phyloP scores from a whole-genome alignment of 1,140 invertebrate genomes.

The Latrodectus geometricus region DNA sequence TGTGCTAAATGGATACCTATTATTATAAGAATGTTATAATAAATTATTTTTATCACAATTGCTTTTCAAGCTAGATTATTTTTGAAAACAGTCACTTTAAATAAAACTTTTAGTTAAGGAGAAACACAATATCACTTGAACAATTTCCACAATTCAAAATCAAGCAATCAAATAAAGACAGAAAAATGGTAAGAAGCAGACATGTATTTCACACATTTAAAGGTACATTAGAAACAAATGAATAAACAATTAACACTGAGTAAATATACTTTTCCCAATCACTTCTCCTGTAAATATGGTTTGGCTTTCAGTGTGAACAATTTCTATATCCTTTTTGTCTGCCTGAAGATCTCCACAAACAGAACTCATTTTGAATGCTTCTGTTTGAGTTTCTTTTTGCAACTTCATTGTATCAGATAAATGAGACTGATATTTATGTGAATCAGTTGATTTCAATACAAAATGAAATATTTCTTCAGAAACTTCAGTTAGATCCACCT shows the following conservation, averaged over 20 bases:
- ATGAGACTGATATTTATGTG: background rate
- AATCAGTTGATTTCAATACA: background rate
- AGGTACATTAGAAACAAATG: background rate
- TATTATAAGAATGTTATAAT: too few species aligned
- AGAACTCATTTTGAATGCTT: background rate
- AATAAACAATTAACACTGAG: slow-evolving; percentile 15
- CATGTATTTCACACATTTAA: too few species aligned
- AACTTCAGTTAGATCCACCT: background rate
- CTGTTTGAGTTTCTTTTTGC: background rate
- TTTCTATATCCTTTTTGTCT: background rate
- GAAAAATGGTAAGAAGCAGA: too few species aligned
- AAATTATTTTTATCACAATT: too few species aligned
- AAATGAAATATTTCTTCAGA: slow-evolving; percentile 15
- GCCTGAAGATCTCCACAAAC: background rate
- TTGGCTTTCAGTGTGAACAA: background rate
- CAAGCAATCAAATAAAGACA: too few species aligned
- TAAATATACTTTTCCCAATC: slow-evolving; percentile 48
- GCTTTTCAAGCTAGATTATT: too few species aligned
- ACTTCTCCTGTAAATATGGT: slow-evolving; percentile 52
- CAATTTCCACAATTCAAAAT: too few species aligned
- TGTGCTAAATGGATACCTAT: too few species aligned
- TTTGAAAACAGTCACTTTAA: too few species aligned
- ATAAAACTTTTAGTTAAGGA: too few species aligned
- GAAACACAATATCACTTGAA: too few species aligned
- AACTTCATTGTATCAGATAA: background rate